These are phyloP conservation scores for Trichonephila inaurata DNA, from an alignment of 1,140 invertebrate genomes.

Conservation along the genomic window DNA sequence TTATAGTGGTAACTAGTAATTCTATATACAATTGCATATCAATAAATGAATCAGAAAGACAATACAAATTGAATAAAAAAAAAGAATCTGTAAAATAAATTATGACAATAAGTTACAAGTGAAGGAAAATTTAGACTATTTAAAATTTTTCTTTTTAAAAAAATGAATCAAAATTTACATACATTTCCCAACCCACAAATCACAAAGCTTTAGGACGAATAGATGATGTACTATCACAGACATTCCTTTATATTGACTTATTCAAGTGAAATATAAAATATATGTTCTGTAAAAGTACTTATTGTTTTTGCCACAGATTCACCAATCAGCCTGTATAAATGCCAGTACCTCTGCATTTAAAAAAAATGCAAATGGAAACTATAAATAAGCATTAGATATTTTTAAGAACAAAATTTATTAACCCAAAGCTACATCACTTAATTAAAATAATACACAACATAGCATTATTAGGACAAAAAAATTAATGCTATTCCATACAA, in stretches of 20 bases:
- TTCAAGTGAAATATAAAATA: constrained; percentile 10
- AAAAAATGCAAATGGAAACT: background rate
- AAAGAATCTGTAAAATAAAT: constrained; percentile 37
- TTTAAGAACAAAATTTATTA: background rate
- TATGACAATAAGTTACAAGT: constrained; percentile 59
- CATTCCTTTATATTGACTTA: constrained; percentile 43
- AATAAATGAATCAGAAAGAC: background rate
- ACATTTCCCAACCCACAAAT: constrained; percentile 72
- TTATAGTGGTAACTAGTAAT: background rate
- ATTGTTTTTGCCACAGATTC: constrained; percentile 14
- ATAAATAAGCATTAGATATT: background rate
- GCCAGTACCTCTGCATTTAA: constrained; percentile 70
- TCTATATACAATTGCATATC: background rate
- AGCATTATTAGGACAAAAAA: too few species aligned
- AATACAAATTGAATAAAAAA: constrained; percentile 30
- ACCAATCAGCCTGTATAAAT: constrained; percentile 26
- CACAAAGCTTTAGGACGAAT: constrained; percentile 75
- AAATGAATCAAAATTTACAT: constrained; percentile 62
- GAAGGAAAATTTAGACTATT: background rate
- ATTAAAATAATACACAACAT: too few species aligned
- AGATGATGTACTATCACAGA: constrained; percentile 30
- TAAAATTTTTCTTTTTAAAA: background rate
- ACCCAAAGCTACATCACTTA: too few species aligned
- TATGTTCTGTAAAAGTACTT: constrained; percentile 57
- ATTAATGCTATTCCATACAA: too few species aligned